Evolutionary conservation across 2,797 vertebrate species (phyloP).

Genomic region (Labroides dimidiatus): DNA sequence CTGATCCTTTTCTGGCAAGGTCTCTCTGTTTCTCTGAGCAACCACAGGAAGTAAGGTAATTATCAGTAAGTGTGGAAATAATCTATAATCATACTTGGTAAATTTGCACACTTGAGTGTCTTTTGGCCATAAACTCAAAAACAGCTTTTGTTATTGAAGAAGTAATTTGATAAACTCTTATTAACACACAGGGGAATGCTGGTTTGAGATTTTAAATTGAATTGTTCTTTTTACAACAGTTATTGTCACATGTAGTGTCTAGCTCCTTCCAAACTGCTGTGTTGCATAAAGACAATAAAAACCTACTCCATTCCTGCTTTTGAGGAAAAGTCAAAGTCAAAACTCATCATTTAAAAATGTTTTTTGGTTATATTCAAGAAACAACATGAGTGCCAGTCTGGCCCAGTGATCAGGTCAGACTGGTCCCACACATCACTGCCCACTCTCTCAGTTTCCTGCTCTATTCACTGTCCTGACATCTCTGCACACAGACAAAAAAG

Average conservation of each 20-base stretch:
- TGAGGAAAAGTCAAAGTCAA: neutral
- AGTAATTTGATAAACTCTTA: neutral
- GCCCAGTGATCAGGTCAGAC: no score
- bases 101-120: neutral
- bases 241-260: no score
- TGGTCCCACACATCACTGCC: no score
- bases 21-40: conserved; percentile 97
- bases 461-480: no score
- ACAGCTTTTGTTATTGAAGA: neutral
- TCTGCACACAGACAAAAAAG: no score
- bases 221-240: no score
- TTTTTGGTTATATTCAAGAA: conserved; percentile 1
- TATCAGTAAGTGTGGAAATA: conserved; percentile 25
- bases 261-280: no score
- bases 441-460: no score
- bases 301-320: no score
- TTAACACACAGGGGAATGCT: neutral
- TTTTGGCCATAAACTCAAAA: neutral
- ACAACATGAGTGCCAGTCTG: neutral
- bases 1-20: conserved; percentile 94
- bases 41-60: conserved; percentile 67
- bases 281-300: no score
- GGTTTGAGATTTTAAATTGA: neutral
- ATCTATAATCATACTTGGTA: neutral
- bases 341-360: neutral